Evolutionary conservation across 2,113 vertebrate species (phyloP), one percentile per base, ranked within the genome.

Genomic region (Morone saxatilis): DNA sequence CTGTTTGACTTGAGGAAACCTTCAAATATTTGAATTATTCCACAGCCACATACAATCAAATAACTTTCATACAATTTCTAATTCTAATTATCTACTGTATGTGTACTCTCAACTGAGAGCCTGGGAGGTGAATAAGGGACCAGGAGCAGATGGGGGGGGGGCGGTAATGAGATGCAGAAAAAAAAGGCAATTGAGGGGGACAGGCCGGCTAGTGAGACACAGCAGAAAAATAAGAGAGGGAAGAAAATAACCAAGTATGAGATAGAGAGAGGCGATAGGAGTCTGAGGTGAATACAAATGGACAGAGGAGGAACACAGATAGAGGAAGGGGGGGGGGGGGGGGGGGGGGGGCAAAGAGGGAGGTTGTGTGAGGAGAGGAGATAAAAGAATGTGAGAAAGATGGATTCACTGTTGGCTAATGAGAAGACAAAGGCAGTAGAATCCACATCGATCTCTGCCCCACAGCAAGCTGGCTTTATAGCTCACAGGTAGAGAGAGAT

Each of bases 211-310:
- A 86, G 86, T 76, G 88, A 90, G 81, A 90, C 74, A 79, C 67
- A 81, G 89, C 31, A 74, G 70, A 84, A 88, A 89, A 88, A 93
- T 76, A 90, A 83, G 74, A 83, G 57, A 83, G 47, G 80, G 76
- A 67, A 86, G 87, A 90, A 95, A 93, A 94, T 87, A 90, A 93
- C 83, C 87, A 89, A 89, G 88, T 88, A 91, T 81, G 89, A 93
- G 91, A 89, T 91, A 78, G 89, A 92, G 82, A 88, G 84, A 84
- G 86, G 83, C 67, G 88, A 89, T 90, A 88, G 89, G 76, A 92
- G 22, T 88, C 91, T 93, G 94, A 90, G 92, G 93, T 89, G 94
- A 94, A 95, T 94, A 94, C 91, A 94, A 94, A 95, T 93, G 90
- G 93, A 90, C 86, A 86, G 51, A 85, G 70, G 73, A 79, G 51